phyloP scores from a whole-genome alignment of 2,113 vertebrate genomes.

The Callorhinus ursinus region DNA sequence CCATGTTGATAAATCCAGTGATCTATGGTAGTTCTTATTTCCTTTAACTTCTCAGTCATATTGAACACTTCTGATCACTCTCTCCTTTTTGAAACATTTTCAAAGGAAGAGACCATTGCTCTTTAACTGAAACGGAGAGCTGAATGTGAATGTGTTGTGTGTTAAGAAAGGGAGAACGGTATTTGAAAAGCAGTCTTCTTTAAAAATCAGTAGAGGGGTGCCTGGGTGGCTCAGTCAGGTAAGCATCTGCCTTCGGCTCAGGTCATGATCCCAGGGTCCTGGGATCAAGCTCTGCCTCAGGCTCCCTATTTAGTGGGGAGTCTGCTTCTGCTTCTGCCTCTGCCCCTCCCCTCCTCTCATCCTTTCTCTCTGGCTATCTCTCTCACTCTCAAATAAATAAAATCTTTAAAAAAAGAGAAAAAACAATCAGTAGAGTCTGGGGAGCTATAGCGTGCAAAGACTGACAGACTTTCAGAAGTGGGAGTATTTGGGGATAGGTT shows the following conservation, averaged over 20 bases:
- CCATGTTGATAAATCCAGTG: neutral
- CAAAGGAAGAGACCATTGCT: neutral
- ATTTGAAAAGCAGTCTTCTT: neutral
- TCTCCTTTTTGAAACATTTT: neutral
- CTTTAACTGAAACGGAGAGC: neutral
- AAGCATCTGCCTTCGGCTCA: neutral
- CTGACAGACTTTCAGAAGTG: neutral
- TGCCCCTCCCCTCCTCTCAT: neutral
- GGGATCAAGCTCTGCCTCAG: neutral
- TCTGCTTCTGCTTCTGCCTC: neutral
- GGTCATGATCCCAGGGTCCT: neutral
- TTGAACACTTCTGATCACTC: neutral
- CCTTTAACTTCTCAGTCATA: neutral
- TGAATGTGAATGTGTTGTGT: neutral
- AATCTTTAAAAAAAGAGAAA: no score
- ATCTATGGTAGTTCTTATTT: neutral
- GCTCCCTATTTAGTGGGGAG: neutral
- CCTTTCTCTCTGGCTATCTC: neutral
- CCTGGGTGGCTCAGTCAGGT: neutral
- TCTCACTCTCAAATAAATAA: neutral
- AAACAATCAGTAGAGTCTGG: neutral
- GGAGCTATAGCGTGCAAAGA: neutral
- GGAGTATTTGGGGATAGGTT: neutral
- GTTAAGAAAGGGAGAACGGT: neutral
- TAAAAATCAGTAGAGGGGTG: neutral